Conservation (phyloP, 1,140 invertebrate genomes). For the Pseudomyrmex sp. region DNA sequence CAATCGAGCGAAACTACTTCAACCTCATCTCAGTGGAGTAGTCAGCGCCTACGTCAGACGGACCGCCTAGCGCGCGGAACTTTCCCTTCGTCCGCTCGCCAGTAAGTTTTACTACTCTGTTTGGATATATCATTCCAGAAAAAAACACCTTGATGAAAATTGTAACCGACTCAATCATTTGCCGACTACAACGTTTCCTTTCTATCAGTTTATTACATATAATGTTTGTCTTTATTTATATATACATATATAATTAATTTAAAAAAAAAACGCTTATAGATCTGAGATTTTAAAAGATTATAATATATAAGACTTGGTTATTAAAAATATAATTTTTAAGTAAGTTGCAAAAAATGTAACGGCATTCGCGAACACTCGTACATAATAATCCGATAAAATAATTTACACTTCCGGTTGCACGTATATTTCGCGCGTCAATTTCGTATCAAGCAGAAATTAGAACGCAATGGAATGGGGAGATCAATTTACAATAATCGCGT, state of each 20-base stretch:
- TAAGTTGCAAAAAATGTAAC: slow-evolving; percentile 9
- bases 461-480: background rate
- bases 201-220: background rate
- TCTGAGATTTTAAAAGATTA: slow-evolving; percentile 10
- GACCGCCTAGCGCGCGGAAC: background rate
- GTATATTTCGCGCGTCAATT: background rate
- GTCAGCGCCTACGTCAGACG: slow-evolving; percentile 28
- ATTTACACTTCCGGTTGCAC: slow-evolving; percentile 13
- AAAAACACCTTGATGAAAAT: background rate
- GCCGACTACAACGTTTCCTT: background rate
- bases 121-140: background rate
- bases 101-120: background rate
- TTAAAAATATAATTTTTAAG: background rate
- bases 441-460: slow-evolving; percentile 34
- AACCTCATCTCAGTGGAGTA: slow-evolving; percentile 4
- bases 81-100: slow-evolving; percentile 4
- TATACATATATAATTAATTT: background rate
- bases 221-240: too few relatives aligned
- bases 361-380: background rate
- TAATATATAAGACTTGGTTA: background rate
- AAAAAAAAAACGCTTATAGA: background rate
- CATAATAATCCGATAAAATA: slow-evolving; percentile 10
- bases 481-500: slow-evolving; percentile 25
- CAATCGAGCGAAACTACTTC: slow-evolving; percentile 17
- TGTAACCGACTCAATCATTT: background rate